Conservation (phyloP, 2,113 vertebrate genomes). For the Eupsittula cactorum region DNA sequence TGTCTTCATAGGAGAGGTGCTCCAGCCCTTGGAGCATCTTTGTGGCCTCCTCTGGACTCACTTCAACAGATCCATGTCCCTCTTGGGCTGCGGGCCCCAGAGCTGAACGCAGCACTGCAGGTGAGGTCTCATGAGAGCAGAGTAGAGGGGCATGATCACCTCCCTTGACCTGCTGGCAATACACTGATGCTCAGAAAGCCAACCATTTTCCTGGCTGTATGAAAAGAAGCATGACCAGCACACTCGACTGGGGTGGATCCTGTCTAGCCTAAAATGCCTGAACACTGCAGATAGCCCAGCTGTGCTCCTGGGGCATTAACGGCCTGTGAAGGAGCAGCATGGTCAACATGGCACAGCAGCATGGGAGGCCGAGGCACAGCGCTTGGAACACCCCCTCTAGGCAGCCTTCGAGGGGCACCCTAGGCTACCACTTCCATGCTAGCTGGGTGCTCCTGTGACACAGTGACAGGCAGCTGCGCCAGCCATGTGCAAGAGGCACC, state of each 20-base stretch:
- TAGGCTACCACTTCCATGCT: background rate
- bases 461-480: background rate
- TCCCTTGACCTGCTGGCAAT: background rate
- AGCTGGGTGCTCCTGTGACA: background rate
- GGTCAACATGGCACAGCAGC: background rate
- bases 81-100: background rate
- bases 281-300: background rate
- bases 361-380: background rate
- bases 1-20: background rate
- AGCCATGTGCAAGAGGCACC: background rate
- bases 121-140: background rate
- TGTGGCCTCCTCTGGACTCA: background rate
- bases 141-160: background rate
- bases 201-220: background rate
- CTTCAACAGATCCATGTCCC: background rate
- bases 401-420: background rate
- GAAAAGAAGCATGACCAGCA: background rate
- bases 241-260: background rate
- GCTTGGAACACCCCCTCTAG: background rate
- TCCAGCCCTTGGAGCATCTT: background rate
- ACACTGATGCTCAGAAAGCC: background rate
- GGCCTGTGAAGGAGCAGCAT: rapidly evolving
- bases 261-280: background rate
- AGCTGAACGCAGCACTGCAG: background rate
- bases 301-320: rapidly evolving